phyloP scores from a whole-genome alignment of 2,888 invertebrate species.

The Carabus problematicus region DNA sequence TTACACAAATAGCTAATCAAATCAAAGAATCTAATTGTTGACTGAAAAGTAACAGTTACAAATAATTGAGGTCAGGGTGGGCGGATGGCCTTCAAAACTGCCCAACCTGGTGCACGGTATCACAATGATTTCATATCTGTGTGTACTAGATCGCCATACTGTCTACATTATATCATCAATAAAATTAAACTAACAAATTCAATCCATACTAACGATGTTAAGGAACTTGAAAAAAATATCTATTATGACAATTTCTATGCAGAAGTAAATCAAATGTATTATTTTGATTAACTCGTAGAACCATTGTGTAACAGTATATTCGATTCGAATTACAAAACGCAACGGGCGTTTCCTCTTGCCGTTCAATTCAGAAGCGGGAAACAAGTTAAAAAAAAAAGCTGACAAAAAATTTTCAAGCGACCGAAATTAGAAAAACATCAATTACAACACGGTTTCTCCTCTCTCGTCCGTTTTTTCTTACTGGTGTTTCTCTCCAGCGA shows the following conservation, averaged over 20 bases:
- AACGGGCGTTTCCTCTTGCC: constrained; percentile 23
- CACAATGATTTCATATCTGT: no score
- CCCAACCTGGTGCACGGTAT: no score
- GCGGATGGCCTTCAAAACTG: constrained; percentile 1
- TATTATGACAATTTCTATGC: not conserved
- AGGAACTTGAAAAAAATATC: not conserved
- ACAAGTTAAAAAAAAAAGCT: not conserved
- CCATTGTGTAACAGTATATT: constrained; percentile 23
- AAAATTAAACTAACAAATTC: no score
- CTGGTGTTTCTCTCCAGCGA: no score
- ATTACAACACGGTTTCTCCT: not conserved
- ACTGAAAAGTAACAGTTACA: constrained; percentile 7
- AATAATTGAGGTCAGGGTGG: constrained; percentile 3
- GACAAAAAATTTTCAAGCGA: not conserved
- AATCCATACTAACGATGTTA: no score
- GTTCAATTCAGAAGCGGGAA: constrained; percentile 5
- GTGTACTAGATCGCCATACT: no score
- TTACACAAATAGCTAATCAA: no score
- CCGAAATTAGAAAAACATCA: constrained; percentile 7
- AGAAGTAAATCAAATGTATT: not conserved
- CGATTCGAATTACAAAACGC: constrained; percentile 22
- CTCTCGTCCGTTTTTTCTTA: not conserved
- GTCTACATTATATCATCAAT: not conserved
- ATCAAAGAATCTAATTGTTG: not conserved
- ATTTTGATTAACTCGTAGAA: not conserved